A percentile compares a stretch with the other conserved stretches of the same genome.
phyloP scores from a whole-genome alignment of 30 jellyfish, hydroid and myxozoan species.

The Hydractinia symbiolongicarpus region DNA sequence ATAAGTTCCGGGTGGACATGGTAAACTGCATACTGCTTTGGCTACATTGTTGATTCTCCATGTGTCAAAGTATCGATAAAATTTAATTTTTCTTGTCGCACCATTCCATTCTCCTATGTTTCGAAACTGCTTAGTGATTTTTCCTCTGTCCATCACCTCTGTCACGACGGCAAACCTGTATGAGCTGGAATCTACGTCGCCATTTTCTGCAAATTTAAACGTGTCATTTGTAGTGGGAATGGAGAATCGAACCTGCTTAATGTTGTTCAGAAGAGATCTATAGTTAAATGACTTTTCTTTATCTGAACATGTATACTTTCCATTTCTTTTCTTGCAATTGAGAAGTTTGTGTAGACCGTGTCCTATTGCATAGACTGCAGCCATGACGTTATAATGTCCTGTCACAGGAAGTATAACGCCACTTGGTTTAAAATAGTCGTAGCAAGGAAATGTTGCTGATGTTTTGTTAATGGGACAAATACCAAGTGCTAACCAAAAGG shows the following conservation, averaged over 20 bases:
- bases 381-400: slow-evolving; percentile 54
- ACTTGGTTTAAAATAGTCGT: neutral
- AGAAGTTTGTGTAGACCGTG: slow-evolving; percentile 43
- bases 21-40: slow-evolving; percentile 55
- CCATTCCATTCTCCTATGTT: slow-evolving; percentile 70
- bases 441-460: neutral
- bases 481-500: slow-evolving; percentile 37
- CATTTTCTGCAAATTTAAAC: slow-evolving; percentile 45
- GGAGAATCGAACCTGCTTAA: slow-evolving; percentile 23
- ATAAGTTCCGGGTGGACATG: slow-evolving; percentile 76
- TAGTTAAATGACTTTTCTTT: slow-evolving; percentile 15
- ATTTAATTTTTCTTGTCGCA: slow-evolving; percentile 9
- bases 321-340: neutral
- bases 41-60: neutral
- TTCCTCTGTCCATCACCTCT: neutral
- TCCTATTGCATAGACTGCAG: slow-evolving; percentile 73
- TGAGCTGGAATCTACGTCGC: slow-evolving; percentile 62
- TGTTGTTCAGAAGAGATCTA: slow-evolving; percentile 18
- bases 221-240: slow-evolving; percentile 36
- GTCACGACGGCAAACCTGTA: slow-evolving; percentile 43
- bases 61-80: neutral
- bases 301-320: slow-evolving; percentile 1
- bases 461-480: slow-evolving; percentile 7
- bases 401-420: slow-evolving; percentile 40
- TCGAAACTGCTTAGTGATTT: slow-evolving; percentile 4